Conservation (phyloP, 2,113 vertebrate species). For the Cranoglanis bouderius region DNA sequence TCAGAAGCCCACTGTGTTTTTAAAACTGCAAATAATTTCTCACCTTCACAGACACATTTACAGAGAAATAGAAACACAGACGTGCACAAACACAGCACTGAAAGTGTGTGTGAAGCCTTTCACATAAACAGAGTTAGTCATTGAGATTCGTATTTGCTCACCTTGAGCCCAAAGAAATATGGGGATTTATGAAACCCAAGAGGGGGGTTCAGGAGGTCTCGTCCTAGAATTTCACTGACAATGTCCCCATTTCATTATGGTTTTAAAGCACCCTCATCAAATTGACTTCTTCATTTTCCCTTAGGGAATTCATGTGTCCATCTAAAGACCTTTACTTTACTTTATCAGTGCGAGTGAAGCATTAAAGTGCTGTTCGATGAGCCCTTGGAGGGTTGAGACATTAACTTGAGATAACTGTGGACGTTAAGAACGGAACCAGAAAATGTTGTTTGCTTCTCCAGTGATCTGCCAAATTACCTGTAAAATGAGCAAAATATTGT, state of each 20-base stretch:
- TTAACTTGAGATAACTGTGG: background rate
- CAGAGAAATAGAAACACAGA: slow-evolving; percentile 14
- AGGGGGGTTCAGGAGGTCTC: background rate
- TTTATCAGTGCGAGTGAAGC: background rate
- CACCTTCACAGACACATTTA: slow-evolving; percentile 25
- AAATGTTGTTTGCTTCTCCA: background rate
- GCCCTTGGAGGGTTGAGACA: background rate
- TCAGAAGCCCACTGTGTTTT: slow-evolving; percentile 17
- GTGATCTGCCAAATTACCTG: background rate
- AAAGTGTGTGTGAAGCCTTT: background rate
- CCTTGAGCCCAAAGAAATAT: background rate
- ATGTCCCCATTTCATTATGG: background rate
- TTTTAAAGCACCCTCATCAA: background rate
- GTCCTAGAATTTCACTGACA: background rate
- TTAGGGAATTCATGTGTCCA: background rate
- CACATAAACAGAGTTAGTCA: slow-evolving; percentile 47
- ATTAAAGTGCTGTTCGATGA: slow-evolving; percentile 6
- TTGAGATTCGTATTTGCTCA: background rate
- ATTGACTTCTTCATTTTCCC: background rate
- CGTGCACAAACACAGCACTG: background rate
- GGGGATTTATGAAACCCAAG: background rate
- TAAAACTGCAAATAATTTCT: slow-evolving; percentile 36
- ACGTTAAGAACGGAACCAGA: background rate
- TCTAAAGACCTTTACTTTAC: background rate
- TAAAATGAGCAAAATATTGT: background rate